Evolutionary conservation across 2,888 invertebrate genomes (phyloP).

Genomic region (Sarcophaga caerulescens): DNA sequence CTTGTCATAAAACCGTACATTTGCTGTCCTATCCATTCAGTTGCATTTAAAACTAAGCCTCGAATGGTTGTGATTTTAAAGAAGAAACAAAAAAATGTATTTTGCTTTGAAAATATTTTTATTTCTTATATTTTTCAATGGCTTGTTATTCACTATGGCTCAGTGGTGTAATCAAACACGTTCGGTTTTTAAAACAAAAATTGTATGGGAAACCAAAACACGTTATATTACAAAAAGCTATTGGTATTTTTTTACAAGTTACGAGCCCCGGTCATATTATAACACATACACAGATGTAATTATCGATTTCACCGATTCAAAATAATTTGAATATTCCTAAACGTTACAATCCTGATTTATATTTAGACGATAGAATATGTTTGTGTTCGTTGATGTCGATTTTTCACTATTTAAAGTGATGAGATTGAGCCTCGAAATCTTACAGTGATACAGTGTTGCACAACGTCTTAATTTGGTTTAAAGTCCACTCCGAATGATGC

Average conservation of each 20-base stretch:
- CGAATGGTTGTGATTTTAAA: constrained; percentile 20
- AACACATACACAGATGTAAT: constrained; percentile 56
- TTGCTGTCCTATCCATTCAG: not conserved
- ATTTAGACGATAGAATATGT: too few species aligned
- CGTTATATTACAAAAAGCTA: constrained; percentile 36
- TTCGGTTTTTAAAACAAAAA: constrained; percentile 26
- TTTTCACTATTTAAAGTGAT: too few species aligned
- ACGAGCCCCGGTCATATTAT: constrained; percentile 52
- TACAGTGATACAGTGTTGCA: too few species aligned
- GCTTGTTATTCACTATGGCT: not conserved
- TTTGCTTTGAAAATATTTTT: not conserved
- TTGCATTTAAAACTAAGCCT: constrained; percentile 28
- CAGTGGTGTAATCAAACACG: constrained; percentile 49
- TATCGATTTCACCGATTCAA: not conserved
- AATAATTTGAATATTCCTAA: too few species aligned
- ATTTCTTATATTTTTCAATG: constrained; percentile 5
- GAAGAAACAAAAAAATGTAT: constrained; percentile 23
- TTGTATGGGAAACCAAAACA: constrained; percentile 43
- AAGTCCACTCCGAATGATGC: not conserved
- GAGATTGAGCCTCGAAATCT: too few species aligned
- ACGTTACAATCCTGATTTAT: too few species aligned
- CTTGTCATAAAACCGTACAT: too few species aligned
- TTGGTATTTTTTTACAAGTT: constrained; percentile 41
- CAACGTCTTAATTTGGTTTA: too few species aligned
- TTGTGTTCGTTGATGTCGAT: not conserved